These are phyloP conservation scores for Rousettus madagascariensis DNA, from an alignment of 2,797 vertebrate genomes.

Conservation along the genomic window DNA sequence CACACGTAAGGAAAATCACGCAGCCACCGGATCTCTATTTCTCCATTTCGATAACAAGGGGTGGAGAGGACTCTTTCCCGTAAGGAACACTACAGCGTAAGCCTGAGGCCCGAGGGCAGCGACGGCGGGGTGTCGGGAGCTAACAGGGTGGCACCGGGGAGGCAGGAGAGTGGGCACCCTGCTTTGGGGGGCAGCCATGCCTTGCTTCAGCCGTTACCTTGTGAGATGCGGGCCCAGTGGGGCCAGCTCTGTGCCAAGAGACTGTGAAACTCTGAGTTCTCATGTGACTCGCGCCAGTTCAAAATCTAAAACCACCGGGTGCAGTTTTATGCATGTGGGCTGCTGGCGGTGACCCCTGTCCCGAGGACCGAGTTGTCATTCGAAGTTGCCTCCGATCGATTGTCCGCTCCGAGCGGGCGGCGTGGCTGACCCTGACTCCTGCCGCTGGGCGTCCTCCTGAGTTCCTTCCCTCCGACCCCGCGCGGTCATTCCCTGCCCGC, in stretches of 20 bases:
- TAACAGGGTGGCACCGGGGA: accelerated
- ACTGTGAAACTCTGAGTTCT: neutral
- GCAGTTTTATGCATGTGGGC: accelerated
- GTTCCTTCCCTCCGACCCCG: neutral
- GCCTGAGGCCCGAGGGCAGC: neutral
- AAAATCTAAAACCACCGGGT: neutral
- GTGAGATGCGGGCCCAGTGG: neutral
- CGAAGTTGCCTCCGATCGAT: neutral
- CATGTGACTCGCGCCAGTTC: neutral
- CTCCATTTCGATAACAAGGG: neutral
- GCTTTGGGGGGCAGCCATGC: neutral
- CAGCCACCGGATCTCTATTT: neutral
- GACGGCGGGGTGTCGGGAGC: accelerated
- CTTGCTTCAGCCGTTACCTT: too few species aligned
- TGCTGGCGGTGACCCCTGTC: neutral
- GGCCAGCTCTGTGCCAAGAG: neutral
- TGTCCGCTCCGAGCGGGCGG: accelerated
- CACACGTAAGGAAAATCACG: neutral
- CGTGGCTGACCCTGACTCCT: neutral
- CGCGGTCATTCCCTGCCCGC: neutral
- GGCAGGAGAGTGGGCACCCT: neutral
- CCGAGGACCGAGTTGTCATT: neutral
- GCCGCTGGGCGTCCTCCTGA: neutral
- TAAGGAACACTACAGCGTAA: accelerated
- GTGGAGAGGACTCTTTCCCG: neutral